phyloP scores from a whole-genome alignment of 1,140 invertebrate species.

The Berghia stephanieae region DNA sequence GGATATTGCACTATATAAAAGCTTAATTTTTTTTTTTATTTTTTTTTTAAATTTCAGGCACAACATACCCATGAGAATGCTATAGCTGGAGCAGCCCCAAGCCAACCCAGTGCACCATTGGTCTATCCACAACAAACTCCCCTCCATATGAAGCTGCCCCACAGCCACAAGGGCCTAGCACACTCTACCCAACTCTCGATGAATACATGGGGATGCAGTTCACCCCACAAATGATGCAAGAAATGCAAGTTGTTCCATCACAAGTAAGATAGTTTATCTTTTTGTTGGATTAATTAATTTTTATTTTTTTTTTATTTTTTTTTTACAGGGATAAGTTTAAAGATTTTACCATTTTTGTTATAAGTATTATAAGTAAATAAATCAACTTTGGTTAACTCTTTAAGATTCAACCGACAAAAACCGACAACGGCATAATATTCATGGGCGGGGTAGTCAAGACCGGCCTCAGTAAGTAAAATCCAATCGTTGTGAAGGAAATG shows the following conservation, averaged over 20 bases:
- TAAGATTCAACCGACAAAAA: no score
- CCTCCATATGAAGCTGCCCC: not conserved
- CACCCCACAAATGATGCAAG: conserved; percentile 64
- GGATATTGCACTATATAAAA: no score
- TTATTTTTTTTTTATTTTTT: not conserved
- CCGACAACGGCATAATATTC: no score
- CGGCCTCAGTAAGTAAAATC: no score
- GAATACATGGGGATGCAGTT: conserved; percentile 89
- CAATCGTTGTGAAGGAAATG: no score
- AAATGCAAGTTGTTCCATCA: conserved; percentile 49
- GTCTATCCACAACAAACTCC: conserved; percentile 28
- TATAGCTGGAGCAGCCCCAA: not conserved
- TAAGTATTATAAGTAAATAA: no score
- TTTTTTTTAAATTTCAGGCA: conserved; percentile 62
- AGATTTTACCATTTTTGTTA: not conserved
- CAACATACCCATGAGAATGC: conserved; percentile 63
- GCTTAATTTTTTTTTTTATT: no score
- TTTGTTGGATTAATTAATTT: no score
- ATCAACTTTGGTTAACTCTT: no score
- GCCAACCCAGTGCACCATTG: conserved; percentile 30
- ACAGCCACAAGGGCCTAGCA: conserved; percentile 18
- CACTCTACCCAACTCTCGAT: conserved; percentile 79
- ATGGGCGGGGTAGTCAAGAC: no score
- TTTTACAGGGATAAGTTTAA: not conserved
- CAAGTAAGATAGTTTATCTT: conserved; percentile 7